Percentiles rank a stretch among this genome's conserved stretches.
Evolutionary conservation across 2,888 invertebrate species (phyloP).

Genomic region (Mythimna vitellina): DNA sequence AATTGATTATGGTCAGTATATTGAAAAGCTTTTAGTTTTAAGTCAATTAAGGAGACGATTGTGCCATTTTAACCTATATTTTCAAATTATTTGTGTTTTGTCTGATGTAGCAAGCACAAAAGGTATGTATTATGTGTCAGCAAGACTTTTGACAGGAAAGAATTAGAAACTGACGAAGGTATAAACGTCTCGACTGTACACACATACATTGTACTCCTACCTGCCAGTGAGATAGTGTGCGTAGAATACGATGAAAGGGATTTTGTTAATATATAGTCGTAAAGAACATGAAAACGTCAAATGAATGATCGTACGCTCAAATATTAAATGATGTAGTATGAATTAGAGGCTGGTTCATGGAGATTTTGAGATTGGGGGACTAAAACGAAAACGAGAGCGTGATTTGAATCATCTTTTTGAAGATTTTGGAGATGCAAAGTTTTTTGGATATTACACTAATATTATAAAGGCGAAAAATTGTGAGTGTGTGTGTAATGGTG

Average conservation of each 20-base stretch:
- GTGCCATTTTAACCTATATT: background rate
- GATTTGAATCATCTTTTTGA: conserved; percentile 8
- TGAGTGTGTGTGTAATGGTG: too few species aligned
- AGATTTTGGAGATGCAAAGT: background rate
- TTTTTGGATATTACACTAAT: background rate
- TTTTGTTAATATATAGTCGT: conserved; percentile 52
- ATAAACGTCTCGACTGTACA: conserved; percentile 6
- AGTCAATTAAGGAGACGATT: background rate
- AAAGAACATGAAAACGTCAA: conserved; percentile 54
- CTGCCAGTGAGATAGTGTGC: conserved; percentile 43
- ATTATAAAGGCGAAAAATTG: too few species aligned
- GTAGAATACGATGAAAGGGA: conserved; percentile 51
- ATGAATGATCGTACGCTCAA: conserved; percentile 49
- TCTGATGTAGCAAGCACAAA: background rate
- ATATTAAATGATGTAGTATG: conserved; percentile 37
- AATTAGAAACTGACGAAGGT: background rate
- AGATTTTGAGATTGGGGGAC: background rate
- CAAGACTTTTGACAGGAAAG: background rate
- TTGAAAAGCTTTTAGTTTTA: background rate
- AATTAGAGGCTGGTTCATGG: conserved; percentile 34
- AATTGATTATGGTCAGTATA: background rate
- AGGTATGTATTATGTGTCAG: background rate
- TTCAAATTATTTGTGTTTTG: background rate
- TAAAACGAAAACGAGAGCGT: background rate
- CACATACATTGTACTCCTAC: conserved; percentile 10